phyloP scores from a whole-genome alignment of 1,140 invertebrate genomes.

The Cryptotermes secundus region DNA sequence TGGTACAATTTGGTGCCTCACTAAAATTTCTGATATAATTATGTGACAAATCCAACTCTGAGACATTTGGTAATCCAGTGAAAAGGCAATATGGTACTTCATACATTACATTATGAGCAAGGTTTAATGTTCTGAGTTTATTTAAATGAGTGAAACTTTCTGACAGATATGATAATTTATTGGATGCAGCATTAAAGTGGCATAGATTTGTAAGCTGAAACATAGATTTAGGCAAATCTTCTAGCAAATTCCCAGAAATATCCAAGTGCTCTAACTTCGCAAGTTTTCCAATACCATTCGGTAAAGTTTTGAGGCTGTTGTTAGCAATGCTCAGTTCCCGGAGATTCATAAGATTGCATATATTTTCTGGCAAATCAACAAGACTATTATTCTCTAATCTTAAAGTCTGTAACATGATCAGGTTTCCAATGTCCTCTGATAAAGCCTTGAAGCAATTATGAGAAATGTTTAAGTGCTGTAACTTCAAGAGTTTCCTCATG shows the following conservation, averaged over 20 bases:
- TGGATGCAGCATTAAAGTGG: neutral
- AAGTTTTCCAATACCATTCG: neutral
- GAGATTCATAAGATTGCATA: neutral
- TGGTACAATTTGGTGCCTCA: neutral
- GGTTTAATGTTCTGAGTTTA: neutral
- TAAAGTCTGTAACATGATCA: neutral
- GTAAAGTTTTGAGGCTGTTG: neutral
- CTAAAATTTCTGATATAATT: neutral
- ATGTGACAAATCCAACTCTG: neutral
- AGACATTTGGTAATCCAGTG: conserved; percentile 2
- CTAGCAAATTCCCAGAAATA: neutral
- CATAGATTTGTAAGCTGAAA: neutral
- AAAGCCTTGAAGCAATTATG: neutral
- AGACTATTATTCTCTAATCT: neutral
- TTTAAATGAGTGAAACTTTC: conserved; percentile 3
- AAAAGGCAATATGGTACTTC: neutral
- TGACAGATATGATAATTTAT: neutral
- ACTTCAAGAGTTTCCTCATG: neutral
- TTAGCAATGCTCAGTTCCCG: neutral
- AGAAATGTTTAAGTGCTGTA: neutral
- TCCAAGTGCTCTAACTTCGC: neutral
- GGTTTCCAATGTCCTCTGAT: neutral
- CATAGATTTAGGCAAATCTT: neutral
- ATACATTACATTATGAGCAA: neutral
- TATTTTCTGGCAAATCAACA: neutral